Evolutionary conservation across 2,113 vertebrate species (phyloP).

Genomic region (Anguilla japonica): DNA sequence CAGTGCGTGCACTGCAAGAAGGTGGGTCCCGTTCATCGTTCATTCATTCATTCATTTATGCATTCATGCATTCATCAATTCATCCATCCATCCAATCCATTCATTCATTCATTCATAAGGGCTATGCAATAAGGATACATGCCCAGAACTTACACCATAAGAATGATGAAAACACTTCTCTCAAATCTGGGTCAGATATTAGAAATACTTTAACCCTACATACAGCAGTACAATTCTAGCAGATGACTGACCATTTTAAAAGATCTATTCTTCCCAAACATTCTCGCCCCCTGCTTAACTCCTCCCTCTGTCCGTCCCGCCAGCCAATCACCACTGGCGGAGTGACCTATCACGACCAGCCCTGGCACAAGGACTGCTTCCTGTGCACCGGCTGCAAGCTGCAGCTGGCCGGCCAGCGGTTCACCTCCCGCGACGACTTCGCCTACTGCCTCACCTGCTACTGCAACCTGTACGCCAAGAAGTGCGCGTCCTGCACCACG

Average conservation of each 20-base stretch:
- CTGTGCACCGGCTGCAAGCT: constrained; percentile 81
- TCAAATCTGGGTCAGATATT: too few species aligned
- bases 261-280: not conserved
- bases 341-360: constrained; percentile 80
- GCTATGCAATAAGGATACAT: too few species aligned
- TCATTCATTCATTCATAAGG: too few species aligned
- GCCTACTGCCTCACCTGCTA: constrained; percentile 83
- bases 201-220: too few species aligned
- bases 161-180: too few species aligned
- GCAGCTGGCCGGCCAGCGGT: constrained; percentile 79
- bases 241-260: too few species aligned
- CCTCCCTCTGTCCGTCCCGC: not conserved
- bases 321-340: constrained; percentile 83
- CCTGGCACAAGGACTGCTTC: constrained; percentile 83
- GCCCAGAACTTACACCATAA: too few species aligned
- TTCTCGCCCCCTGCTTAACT: not conserved
- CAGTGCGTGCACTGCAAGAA: constrained; percentile 83
- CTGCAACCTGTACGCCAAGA: constrained; percentile 81
- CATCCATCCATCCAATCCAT: too few species aligned
- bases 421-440: constrained; percentile 80
- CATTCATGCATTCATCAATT: too few species aligned
- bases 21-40: constrained; percentile 47
- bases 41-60: too few species aligned
- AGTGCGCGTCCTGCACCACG: constrained; percentile 80
- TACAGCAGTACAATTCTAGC: too few species aligned